Base-by-base conservation (phyloP, 2,888 invertebrate species). In the Lepidochitona cinerea region DNA sequence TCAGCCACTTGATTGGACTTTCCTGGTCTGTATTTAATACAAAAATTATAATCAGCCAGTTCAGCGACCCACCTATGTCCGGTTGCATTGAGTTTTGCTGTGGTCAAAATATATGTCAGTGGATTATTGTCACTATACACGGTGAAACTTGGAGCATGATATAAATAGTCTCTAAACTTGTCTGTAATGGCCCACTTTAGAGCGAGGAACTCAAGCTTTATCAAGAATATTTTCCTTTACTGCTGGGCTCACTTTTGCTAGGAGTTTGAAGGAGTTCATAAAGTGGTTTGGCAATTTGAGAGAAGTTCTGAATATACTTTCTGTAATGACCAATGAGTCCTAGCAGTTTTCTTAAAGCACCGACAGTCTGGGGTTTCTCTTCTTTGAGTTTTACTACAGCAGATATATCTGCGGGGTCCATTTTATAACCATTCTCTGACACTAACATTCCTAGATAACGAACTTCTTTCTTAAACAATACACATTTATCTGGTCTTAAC, bases 101-200 rank as follows among this genome's bases (percentile, higher is more conserved):
- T 68, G 1, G 74, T 69, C 5, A 74, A 49, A 26, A 71, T 36
- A 52, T 74, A 74, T 5, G 71, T 76, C 14, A 72, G 69, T 9
- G 71, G 72, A 35, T 73, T 75, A 37, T 73, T 73, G 52, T 36
- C 66, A 35, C 33, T 66, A 1, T n/a, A 66, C 14, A 33, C 35
- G 12, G 35, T 37, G 35, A 66, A 66, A 35, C 23, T 37, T 1
- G 26, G 18, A 41, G 54, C 54, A 14, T 70, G 67, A 33, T 52
- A 75, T 3, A 76, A 53, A 37, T 74, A 74, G 35, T 76, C 71
- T 7, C 6, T 18, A 37, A 74, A 74, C 26, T 72, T 71, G 2
- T 76, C 76, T 23, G 67, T 37, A 14, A 74, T 53, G 5, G 76
- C 74, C 73, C 74, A 74, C 23, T 76, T 74, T 1, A 76, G 26